These are phyloP conservation scores for Tupaia tana DNA, from an alignment of 2,113 vertebrate genomes.

Conservation along the genomic window DNA sequence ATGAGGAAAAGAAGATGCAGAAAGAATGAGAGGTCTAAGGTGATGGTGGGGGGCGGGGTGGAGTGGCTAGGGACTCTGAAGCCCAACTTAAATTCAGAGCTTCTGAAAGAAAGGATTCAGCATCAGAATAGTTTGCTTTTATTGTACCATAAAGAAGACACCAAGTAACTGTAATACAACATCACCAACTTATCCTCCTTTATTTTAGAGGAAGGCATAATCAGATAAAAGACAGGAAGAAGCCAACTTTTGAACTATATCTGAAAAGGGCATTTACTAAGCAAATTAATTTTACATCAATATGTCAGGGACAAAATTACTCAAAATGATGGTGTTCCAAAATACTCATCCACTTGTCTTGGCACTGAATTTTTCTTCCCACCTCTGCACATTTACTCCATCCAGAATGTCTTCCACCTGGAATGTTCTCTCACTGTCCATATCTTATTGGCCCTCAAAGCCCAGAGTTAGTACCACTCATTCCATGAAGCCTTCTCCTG, in stretches of 20 bases:
- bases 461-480: neutral
- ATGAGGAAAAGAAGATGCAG: no score
- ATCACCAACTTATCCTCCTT: neutral
- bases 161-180: neutral
- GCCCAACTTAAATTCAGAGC: no score
- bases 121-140: neutral
- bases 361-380: neutral
- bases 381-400: neutral
- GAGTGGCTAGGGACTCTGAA: no score
- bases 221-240: neutral
- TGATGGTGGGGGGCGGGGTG: no score
- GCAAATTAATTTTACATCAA: neutral
- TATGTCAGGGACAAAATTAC: neutral
- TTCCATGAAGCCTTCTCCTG: neutral
- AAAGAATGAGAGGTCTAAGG: no score
- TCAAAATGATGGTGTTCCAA: neutral
- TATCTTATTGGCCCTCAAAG: neutral
- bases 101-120: neutral
- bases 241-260: neutral
- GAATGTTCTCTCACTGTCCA: neutral
- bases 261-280: neutral
- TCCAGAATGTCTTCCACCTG: neutral
- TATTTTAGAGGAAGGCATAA: neutral
- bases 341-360: neutral
- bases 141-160: neutral